Conservation (phyloP, 1,140 invertebrate genomes). For the Drosophila tani region DNA sequence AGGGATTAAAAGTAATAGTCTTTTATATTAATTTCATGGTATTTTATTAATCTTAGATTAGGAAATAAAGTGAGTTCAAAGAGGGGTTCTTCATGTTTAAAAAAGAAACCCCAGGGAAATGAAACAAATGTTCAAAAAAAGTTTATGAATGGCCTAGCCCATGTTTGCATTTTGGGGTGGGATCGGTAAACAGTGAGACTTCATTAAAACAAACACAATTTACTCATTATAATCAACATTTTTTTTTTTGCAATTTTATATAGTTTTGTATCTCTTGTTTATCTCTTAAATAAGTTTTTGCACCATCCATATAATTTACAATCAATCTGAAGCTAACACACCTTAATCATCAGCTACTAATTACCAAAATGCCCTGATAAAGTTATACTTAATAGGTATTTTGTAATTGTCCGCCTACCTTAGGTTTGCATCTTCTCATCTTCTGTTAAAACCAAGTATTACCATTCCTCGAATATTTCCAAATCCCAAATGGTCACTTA, state of each 20-base stretch:
- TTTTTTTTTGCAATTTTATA: not conserved
- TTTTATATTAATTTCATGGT: not conserved
- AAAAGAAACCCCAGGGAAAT: slow-evolving; percentile 2
- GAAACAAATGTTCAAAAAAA: slow-evolving; percentile 19
- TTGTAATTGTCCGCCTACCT: not conserved
- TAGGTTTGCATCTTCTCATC: not conserved
- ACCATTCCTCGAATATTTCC: not conserved
- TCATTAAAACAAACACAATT: not conserved
- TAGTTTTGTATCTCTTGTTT: no score
- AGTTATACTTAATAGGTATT: not conserved
- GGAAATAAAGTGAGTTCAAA: not conserved
- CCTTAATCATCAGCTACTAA: no score
- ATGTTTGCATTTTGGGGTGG: slow-evolving; percentile 6
- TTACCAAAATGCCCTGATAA: no score
- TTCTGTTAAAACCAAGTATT: slow-evolving; percentile 5
- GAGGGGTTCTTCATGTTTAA: not conserved
- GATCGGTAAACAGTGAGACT: slow-evolving; percentile 8
- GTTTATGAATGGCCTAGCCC: slow-evolving; percentile 12
- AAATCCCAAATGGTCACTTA: not conserved
- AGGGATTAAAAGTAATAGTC: not conserved
- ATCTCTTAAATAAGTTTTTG: no score
- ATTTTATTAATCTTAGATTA: not conserved
- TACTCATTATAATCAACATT: no score
- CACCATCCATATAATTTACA: no score
- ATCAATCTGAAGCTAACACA: no score